These are phyloP conservation scores for Carassius gibelio DNA, from an alignment of 2,113 vertebrate genomes.

Conservation along the genomic window DNA sequence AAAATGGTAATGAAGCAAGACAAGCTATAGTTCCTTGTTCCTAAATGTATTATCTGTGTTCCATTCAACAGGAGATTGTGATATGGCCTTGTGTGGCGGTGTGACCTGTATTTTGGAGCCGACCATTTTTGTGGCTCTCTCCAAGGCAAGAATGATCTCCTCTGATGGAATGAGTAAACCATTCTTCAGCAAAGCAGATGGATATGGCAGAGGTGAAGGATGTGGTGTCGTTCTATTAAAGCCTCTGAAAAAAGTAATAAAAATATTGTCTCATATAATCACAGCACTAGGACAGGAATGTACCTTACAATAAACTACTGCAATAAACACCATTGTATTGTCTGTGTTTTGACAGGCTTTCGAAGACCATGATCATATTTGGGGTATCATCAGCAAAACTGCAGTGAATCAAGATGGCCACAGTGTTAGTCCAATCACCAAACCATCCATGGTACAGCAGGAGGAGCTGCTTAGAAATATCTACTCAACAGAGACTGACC, in stretches of 20 bases:
- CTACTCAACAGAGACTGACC: constrained; percentile 74
- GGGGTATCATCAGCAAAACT: constrained; percentile 81
- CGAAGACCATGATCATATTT: constrained; percentile 79
- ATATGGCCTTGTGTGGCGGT: constrained; percentile 85
- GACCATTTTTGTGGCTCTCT: constrained; percentile 79
- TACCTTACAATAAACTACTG: neutral
- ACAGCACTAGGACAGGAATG: too few species aligned
- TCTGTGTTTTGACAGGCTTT: constrained; percentile 57
- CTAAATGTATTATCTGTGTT: constrained; percentile 18
- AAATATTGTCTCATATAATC: too few species aligned
- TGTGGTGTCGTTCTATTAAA: constrained; percentile 84
- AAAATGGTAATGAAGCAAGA: too few species aligned
- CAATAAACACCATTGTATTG: neutral
- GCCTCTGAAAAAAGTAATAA: constrained; percentile 78
- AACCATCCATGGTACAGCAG: constrained; percentile 79
- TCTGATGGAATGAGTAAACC: constrained; percentile 83
- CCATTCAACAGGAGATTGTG: constrained; percentile 79
- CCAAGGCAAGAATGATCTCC: constrained; percentile 86
- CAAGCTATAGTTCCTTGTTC: too few species aligned
- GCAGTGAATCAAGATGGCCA: constrained; percentile 84
- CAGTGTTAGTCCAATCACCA: constrained; percentile 79
- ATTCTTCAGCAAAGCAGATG: constrained; percentile 80
- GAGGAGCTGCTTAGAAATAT: constrained; percentile 79
- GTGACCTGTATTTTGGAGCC: constrained; percentile 83
- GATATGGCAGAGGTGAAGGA: constrained; percentile 89